Conservation (phyloP, 1,140 invertebrate species). For the Drosophila burlai region DNA sequence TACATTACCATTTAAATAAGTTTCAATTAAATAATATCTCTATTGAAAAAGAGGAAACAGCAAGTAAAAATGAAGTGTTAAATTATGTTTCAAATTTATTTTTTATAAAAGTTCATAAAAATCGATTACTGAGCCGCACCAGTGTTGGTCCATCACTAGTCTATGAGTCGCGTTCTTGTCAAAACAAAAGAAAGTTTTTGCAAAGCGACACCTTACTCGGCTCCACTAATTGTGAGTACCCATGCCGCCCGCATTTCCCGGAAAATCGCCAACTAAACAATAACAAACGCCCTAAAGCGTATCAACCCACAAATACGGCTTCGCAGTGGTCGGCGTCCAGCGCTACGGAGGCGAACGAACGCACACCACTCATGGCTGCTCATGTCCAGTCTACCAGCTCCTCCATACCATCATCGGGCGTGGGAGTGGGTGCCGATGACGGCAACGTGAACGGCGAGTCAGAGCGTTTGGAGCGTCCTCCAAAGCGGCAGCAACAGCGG, state of each 20-base stretch:
- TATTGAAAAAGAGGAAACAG: too few relatives aligned
- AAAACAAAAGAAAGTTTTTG: slow-evolving; percentile 50
- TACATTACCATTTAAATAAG: neutral
- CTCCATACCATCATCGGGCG: slow-evolving; percentile 14
- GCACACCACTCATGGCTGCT: slow-evolving; percentile 92
- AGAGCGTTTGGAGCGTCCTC: slow-evolving; percentile 74
- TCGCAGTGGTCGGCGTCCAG: slow-evolving; percentile 53
- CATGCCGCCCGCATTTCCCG: neutral
- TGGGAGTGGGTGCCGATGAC: slow-evolving; percentile 21
- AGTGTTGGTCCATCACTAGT: slow-evolving; percentile 15
- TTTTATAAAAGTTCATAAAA: neutral
- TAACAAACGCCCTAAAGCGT: neutral
- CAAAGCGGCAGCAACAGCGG: slow-evolving; percentile 52
- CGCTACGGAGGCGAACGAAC: slow-evolving; percentile 87
- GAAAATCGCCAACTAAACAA: neutral
- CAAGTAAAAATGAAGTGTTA: neutral
- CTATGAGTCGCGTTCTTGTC: slow-evolving; percentile 36
- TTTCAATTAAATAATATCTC: neutral
- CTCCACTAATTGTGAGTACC: slow-evolving; percentile 13
- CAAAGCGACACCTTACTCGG: neutral
- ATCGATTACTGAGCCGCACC: slow-evolving; percentile 25
- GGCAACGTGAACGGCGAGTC: slow-evolving; percentile 49
- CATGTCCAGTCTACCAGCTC: slow-evolving; percentile 88
- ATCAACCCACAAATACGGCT: slow-evolving; percentile 60
- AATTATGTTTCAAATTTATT: neutral